Evolutionary conservation across 2,797 vertebrate genomes (phyloP), one percentile per base, ranked within the genome.

Genomic region (Amblyraja radiata): DNA sequence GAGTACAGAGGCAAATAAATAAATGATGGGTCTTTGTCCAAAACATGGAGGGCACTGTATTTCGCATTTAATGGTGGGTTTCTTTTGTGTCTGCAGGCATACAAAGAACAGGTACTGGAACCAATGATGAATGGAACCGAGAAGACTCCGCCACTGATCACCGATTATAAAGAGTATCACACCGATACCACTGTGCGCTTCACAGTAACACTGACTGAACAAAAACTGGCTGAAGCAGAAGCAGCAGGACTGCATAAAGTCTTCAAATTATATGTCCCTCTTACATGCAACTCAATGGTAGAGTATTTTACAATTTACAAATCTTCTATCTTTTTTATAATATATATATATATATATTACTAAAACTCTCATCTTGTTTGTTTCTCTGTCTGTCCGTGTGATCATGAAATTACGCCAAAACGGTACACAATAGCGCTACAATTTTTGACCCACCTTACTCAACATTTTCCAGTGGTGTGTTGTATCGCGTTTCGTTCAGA

Each of bases 221-320:
- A 98, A 94, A 98, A 98, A 94, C 95, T 99, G 93, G 95, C 93
- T 1, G 97, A 99, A 95, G 97, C 97, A 0, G 97, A 99, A 94
- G 96, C 97, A 79, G 97, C 94, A 0, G 98, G 99, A 21, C 96
- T 99, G 83, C 99, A 99, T 94, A 99, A 99, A 96, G 97, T 99
- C 95, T 99, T 99, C 96, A 99, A 99, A 94, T 97, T 99, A 68
- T 98, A 99, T 94, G 97, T 94, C 93, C 94, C 95, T 18, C 97
- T 99, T 94, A 99, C 98, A 0, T 99, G 99, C 95, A 98, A 98
- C 94, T 98, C 98, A 8, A 99, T 99, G 98, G 99, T 99, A 97
- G 79, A 95, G 54, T 84, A 83, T 1, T 90, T 90, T 93, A 16
- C 32, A 84, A 61, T 84, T 54, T 54, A 54, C 46, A 54, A 6